phyloP scores from a whole-genome alignment of 2,113 vertebrate genomes.

The Microtus montanus region DNA sequence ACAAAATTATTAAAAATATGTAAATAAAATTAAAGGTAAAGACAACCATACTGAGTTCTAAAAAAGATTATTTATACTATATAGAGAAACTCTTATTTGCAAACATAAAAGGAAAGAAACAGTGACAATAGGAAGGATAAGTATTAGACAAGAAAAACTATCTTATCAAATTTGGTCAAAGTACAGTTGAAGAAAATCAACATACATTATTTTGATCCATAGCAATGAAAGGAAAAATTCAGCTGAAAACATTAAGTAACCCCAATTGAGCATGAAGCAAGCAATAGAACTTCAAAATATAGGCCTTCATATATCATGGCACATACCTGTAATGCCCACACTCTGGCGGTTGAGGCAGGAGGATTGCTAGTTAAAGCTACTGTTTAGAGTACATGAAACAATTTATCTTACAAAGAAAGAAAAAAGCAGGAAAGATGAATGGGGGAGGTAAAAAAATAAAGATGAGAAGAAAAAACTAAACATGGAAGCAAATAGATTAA shows the following conservation, averaged over 20 bases:
- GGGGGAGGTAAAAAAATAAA: too few species aligned
- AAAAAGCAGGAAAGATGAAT: neutral
- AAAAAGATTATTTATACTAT: neutral
- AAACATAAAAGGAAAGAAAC: neutral
- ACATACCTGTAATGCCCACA: neutral
- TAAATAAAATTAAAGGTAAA: neutral
- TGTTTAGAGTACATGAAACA: neutral
- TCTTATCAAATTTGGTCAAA: neutral
- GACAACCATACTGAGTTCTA: neutral
- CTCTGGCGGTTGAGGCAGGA: neutral
- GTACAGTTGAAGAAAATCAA: neutral
- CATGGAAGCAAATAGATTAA: neutral
- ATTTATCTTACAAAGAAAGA: neutral
- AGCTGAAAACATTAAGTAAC: neutral
- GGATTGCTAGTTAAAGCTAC: neutral
- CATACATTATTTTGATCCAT: neutral
- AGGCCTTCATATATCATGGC: neutral
- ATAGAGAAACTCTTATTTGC: neutral
- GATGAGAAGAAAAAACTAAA: neutral
- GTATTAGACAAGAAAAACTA: neutral
- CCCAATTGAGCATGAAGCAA: neutral
- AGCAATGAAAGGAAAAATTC: neutral
- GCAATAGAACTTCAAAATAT: neutral
- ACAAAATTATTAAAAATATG: neutral
- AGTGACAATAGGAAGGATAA: neutral